A percentile compares a stretch with the other conserved stretches of the same genome.
These are phyloP conservation scores for Cryptotis parvus DNA, from an alignment of 2,113 vertebrate species.

Conservation along the genomic window DNA sequence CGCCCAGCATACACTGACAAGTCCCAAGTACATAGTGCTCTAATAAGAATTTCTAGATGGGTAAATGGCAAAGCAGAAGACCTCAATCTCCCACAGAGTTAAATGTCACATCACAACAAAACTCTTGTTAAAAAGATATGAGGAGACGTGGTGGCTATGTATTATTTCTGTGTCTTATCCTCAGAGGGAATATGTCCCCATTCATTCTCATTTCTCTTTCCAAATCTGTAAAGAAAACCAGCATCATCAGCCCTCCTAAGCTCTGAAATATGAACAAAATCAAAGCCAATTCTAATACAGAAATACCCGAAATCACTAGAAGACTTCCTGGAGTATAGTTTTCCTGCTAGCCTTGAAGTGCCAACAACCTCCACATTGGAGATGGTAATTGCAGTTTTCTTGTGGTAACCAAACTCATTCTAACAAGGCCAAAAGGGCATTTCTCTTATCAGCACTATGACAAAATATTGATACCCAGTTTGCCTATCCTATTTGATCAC, in stretches of 20 bases:
- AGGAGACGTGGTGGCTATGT: not conserved
- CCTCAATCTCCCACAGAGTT: not conserved
- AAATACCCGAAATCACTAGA: not conserved
- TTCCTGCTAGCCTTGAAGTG: not conserved
- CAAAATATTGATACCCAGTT: not conserved
- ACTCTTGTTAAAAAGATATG: not conserved
- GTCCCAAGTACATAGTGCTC: not conserved
- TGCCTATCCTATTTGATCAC: not conserved
- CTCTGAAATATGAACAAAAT: not conserved
- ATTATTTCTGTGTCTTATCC: not conserved
- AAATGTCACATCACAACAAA: not conserved
- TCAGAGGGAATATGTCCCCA: not conserved
- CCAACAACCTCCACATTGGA: not conserved
- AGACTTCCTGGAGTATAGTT: not conserved
- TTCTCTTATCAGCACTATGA: conserved; percentile 35
- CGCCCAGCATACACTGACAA: too few species aligned
- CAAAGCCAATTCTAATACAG: not conserved
- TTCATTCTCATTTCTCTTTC: not conserved
- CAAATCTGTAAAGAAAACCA: not conserved
- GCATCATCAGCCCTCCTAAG: not conserved
- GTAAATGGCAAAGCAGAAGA: not conserved
- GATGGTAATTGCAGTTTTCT: conserved; percentile 4
- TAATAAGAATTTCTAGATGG: not conserved
- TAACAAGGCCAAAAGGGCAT: not conserved
- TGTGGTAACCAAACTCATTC: not conserved